These are phyloP conservation scores for Lithosia quadra DNA, from an alignment of 2,888 invertebrate genomes.

Conservation along the genomic window DNA sequence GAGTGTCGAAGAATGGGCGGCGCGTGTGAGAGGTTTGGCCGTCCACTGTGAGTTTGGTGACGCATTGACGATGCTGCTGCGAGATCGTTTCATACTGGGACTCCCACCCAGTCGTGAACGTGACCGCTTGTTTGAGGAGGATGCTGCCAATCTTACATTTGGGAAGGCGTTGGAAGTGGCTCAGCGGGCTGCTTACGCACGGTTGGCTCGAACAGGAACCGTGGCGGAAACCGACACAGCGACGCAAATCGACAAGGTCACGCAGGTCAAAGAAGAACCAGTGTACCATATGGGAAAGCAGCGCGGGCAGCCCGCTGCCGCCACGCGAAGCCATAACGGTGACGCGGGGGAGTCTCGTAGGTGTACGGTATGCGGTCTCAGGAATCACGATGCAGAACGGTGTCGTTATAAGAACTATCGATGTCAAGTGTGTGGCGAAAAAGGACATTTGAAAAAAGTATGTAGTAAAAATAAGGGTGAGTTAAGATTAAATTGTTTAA, in stretches of 20 bases:
- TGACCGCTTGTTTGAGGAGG: neutral
- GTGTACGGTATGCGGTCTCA: no score
- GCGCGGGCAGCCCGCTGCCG: no score
- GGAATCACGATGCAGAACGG: neutral
- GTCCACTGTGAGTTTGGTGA: neutral
- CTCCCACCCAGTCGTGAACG: neutral
- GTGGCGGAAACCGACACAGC: neutral
- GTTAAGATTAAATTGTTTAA: neutral
- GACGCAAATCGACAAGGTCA: neutral
- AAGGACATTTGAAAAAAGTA: constrained; percentile 8
- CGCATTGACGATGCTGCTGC: neutral
- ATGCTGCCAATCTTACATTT: neutral
- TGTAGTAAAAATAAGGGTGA: neutral
- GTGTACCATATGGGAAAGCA: no score
- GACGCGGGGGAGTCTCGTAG: no score
- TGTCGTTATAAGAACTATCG: neutral
- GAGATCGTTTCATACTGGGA: neutral
- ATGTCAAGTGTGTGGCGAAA: neutral
- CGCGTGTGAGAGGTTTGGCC: neutral
- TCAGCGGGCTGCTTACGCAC: neutral
- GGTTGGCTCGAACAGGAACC: neutral
- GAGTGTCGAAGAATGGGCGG: neutral
- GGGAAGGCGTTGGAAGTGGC: neutral
- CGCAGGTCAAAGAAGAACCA: no score
- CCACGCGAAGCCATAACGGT: no score